Evolutionary conservation across 2,797 vertebrate species (phyloP).

Genomic region (Fratercula arctica): DNA sequence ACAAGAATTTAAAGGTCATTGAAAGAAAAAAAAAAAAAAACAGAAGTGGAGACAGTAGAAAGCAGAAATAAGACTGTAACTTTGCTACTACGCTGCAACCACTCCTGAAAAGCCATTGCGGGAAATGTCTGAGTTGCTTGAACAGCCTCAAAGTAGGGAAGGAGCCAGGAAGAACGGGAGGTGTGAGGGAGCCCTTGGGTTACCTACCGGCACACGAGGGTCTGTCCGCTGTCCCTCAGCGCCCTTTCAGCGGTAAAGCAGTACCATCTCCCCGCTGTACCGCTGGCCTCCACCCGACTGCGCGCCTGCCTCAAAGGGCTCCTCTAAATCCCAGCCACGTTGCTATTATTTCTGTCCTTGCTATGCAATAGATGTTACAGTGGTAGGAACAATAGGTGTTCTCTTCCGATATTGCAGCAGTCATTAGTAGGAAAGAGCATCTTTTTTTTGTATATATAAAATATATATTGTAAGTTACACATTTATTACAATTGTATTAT

Average conservation of each 20-base stretch:
- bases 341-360: background rate
- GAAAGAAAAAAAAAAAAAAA: background rate
- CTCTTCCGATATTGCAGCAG: background rate
- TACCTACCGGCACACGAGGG: background rate
- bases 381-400: background rate
- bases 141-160: background rate
- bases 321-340: background rate
- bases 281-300: background rate
- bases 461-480: background rate
- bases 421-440: background rate
- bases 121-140: no score
- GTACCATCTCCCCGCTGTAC: accelerated
- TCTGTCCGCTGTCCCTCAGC: background rate
- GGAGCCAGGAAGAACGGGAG: background rate
- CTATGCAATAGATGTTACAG: background rate
- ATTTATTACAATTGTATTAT: background rate
- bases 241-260: background rate
- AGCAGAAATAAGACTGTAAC: background rate
- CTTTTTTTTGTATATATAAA: background rate
- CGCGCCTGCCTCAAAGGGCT: accelerated
- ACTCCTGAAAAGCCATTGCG: background rate
- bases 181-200: accelerated
- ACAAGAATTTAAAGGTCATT: background rate
- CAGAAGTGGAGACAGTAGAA: background rate
- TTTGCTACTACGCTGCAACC: accelerated